Percentiles rank a stretch among this genome's conserved stretches.
These are phyloP conservation scores for Gallinago nigripennis DNA, from an alignment of 2,797 vertebrate genomes.

Conservation along the genomic window DNA sequence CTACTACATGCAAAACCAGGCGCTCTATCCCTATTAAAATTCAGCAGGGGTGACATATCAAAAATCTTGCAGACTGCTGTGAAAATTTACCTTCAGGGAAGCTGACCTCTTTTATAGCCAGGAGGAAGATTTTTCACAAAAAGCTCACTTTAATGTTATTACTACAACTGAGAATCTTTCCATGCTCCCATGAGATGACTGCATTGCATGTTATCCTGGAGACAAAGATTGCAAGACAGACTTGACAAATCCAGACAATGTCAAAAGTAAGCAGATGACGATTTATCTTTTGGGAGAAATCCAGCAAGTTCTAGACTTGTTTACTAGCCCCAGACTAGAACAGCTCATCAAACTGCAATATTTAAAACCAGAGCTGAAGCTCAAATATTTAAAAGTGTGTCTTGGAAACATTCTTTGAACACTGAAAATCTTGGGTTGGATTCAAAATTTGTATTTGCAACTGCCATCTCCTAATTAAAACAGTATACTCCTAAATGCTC, in stretches of 20 bases:
- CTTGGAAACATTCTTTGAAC: constrained; percentile 31
- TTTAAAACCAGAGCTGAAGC: constrained; percentile 6
- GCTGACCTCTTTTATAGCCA: not conserved
- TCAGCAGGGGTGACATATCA: not conserved
- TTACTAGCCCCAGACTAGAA: constrained; percentile 44
- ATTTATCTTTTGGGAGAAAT: constrained; percentile 47
- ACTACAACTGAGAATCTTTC: not conserved
- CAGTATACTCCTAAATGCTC: not conserved
- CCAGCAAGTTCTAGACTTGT: constrained; percentile 33
- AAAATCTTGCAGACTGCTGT: not conserved
- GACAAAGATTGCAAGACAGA: not conserved
- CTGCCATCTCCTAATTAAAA: constrained; percentile 62
- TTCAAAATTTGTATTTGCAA: constrained; percentile 37
- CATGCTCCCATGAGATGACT: not conserved
- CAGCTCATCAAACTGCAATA: constrained; percentile 21
- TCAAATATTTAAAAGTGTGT: constrained; percentile 12
- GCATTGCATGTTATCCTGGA: not conserved
- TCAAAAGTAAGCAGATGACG: not conserved
- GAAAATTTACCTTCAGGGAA: not conserved
- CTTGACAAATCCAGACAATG: constrained; percentile 13
- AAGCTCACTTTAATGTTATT: not conserved
- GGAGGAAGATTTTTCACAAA: not conserved
- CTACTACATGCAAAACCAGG: not conserved
- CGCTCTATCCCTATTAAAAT: not conserved
- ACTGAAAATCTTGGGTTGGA: constrained; percentile 12